A percentile compares a stretch with the other conserved stretches of the same genome.
Evolutionary conservation across 2,888 invertebrate species (phyloP).

Genomic region (Calephelis perditalis): DNA sequence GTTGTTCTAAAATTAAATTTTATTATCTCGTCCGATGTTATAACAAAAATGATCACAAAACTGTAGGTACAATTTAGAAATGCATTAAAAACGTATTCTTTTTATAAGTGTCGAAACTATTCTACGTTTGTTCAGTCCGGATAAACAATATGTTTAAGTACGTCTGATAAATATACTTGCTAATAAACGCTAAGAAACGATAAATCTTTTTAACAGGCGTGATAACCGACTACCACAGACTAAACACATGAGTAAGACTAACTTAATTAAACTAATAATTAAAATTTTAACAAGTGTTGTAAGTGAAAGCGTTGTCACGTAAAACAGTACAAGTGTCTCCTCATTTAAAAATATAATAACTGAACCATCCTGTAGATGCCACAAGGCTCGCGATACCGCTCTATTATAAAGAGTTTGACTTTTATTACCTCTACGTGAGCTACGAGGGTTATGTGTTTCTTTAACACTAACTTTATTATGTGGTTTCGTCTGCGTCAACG

Average conservation of each 20-base stretch:
- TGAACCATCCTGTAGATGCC: conserved; percentile 24
- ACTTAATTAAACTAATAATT: conserved; percentile 7
- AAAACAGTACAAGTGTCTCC: too few relatives aligned
- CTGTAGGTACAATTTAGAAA: too few relatives aligned
- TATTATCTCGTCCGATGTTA: too few relatives aligned
- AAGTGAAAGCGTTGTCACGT: too few relatives aligned
- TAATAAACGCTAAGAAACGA: conserved; percentile 67
- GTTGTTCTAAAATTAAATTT: too few relatives aligned
- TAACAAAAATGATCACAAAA: too few relatives aligned
- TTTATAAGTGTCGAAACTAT: not conserved
- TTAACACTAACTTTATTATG: conserved; percentile 6
- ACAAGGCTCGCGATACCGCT: conserved; percentile 18
- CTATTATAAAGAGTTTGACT: conserved; percentile 31
- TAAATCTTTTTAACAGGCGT: conserved; percentile 58
- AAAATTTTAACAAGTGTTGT: too few relatives aligned
- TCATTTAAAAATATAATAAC: too few relatives aligned
- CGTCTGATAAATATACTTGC: conserved; percentile 67
- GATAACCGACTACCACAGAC: conserved; percentile 34
- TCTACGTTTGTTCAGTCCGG: not conserved
- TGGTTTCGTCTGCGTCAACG: not conserved
- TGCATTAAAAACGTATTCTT: too few relatives aligned
- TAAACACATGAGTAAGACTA: conserved; percentile 18
- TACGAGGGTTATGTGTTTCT: conserved; percentile 11
- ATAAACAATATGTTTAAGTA: conserved; percentile 59
- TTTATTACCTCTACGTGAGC: conserved; percentile 30